Percentiles rank a stretch among this genome's conserved stretches.
Conservation (phyloP, 2,797 vertebrate species). For the Bucorvus abyssinicus region DNA sequence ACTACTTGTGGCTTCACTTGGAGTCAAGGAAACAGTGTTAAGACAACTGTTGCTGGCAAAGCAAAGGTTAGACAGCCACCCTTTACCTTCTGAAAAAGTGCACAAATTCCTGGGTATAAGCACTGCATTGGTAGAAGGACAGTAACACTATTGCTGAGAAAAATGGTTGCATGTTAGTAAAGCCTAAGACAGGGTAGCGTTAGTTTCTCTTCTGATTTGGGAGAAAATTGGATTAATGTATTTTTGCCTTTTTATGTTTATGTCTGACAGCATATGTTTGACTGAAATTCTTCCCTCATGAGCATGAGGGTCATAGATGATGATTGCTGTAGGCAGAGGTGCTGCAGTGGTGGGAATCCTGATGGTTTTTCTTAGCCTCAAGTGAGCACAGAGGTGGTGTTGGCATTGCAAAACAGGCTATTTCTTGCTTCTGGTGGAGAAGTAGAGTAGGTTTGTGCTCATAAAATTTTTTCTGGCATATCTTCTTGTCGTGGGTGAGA, state of each 20-base stretch:
- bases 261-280: not conserved
- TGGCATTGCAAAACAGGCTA: not conserved
- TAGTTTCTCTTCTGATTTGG: not conserved
- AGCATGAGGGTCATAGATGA: fast-evolving
- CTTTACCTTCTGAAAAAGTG: not conserved
- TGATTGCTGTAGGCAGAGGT: not conserved
- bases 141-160: not conserved
- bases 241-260: not conserved
- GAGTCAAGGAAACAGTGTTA: not conserved
- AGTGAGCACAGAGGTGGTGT: not conserved
- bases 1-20: not conserved
- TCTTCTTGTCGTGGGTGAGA: not conserved
- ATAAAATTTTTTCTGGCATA: not conserved
- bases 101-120: not conserved
- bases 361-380: not conserved
- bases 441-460: not conserved
- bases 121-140: not conserved
- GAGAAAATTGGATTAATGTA: not conserved
- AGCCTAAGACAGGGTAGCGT: not conserved
- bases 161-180: not conserved
- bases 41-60: not conserved
- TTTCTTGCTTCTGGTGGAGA: not conserved
- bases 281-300: not conserved
- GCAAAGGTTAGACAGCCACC: not conserved
- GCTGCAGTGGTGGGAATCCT: not conserved